Percentiles rank a stretch among this genome's conserved stretches.
Conservation (phyloP, 2,797 vertebrate genomes). For the Microhierax caerulescens region DNA sequence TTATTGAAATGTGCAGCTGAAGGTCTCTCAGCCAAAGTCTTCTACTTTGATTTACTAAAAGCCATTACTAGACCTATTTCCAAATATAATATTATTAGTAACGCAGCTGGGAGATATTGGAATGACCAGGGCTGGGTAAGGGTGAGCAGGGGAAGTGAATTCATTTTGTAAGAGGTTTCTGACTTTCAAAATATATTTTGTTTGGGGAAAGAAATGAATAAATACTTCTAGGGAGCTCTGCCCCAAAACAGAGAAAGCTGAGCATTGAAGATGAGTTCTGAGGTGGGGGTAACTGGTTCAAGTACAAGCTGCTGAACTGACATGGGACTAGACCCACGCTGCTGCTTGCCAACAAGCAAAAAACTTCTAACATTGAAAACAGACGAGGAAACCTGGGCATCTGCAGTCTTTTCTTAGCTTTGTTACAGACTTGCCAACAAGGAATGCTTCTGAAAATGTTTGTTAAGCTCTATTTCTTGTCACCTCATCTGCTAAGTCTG, state of each 20-base stretch:
- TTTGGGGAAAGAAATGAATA: fast-evolving
- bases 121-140: neutral
- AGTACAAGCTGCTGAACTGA: neutral
- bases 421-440: neutral
- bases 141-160: neutral
- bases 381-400: neutral
- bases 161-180: neutral
- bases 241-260: neutral
- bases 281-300: neutral
- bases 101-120: neutral
- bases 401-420: neutral
- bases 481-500: neutral
- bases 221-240: neutral
- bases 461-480: neutral
- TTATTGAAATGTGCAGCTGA: neutral
- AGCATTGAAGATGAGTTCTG: neutral
- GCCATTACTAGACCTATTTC: neutral
- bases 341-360: neutral
- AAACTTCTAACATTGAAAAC: neutral
- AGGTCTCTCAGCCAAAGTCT: neutral
- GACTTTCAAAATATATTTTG: neutral
- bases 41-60: conserved; percentile 6
- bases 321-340: neutral
- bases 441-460: neutral
- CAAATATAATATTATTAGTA: neutral